Percentiles rank a stretch among this genome's conserved stretches.
phyloP scores from a whole-genome alignment of 2,113 vertebrate species.

The Merops nubicus region DNA sequence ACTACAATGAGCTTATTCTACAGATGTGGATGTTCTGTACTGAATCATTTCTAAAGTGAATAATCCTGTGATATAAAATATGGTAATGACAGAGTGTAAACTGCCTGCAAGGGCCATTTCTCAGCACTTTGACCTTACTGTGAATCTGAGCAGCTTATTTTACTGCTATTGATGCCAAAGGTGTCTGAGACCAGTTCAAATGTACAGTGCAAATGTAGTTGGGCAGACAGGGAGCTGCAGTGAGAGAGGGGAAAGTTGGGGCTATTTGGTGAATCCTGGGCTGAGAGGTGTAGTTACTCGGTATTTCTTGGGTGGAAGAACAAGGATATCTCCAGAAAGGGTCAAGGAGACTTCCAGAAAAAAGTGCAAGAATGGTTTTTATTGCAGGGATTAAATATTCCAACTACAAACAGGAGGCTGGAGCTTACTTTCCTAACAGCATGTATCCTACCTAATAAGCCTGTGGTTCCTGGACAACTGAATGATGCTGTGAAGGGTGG shows the following conservation, averaged over 20 bases:
- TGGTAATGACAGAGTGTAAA: rapidly evolving
- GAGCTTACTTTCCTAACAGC: background rate
- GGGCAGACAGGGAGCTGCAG: background rate
- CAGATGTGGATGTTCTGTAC: background rate
- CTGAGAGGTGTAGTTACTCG: rapidly evolving
- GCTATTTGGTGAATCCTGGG: background rate
- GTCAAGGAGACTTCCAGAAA: background rate
- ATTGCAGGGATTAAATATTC: background rate
- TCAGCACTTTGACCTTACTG: background rate
- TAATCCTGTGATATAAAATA: background rate
- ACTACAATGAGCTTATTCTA: background rate
- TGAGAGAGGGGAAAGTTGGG: background rate
- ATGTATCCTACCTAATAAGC: background rate
- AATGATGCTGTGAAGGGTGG: background rate
- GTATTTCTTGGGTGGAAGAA: background rate
- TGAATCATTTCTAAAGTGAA: background rate
- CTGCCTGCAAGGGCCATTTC: background rate
- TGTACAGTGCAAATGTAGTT: background rate
- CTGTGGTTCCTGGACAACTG: background rate
- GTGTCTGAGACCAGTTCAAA: background rate
- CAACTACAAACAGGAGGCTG: background rate
- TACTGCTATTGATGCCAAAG: background rate
- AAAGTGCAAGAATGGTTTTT: background rate
- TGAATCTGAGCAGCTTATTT: background rate
- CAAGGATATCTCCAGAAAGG: background rate